Evolutionary conservation across 2,888 invertebrate species (phyloP).

Genomic region (Prenolepis imparis): DNA sequence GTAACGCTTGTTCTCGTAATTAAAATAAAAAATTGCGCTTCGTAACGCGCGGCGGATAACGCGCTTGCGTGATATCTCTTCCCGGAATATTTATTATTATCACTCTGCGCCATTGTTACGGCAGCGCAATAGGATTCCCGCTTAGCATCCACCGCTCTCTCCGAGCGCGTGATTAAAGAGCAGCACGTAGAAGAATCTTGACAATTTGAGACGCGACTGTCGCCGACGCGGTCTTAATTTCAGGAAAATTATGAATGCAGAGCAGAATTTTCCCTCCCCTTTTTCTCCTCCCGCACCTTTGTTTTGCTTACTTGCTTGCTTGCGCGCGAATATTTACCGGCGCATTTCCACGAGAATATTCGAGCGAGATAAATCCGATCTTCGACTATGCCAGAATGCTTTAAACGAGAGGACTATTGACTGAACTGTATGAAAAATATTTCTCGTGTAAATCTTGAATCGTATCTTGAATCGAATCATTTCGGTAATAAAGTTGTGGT

Average conservation of each 20-base stretch:
- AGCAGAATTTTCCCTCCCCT: conserved; percentile 20
- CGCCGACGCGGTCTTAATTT: conserved; percentile 68
- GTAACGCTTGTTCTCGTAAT: conserved; percentile 53
- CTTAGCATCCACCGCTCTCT: conserved; percentile 47
- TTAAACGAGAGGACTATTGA: conserved; percentile 1
- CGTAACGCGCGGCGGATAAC: conserved; percentile 54
- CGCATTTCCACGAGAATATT: conserved; percentile 35
- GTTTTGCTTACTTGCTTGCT: conserved; percentile 12
- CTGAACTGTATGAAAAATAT: not conserved
- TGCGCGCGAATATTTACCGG: conserved; percentile 42
- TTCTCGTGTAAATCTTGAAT: conserved; percentile 8
- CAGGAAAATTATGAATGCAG: conserved; percentile 52
- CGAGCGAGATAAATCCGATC: conserved; percentile 32
- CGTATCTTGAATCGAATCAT: conserved; percentile 26
- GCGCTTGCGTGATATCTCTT: conserved; percentile 46
- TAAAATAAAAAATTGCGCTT: conserved; percentile 57
- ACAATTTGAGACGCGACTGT: conserved; percentile 72
- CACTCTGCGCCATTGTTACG: conserved; percentile 55
- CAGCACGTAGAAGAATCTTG: conserved; percentile 64
- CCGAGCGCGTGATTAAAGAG: conserved; percentile 52
- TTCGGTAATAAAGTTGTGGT: conserved; percentile 14
- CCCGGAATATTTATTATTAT: conserved; percentile 55
- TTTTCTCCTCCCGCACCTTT: not conserved
- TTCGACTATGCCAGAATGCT: not conserved
- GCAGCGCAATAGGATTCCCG: conserved; percentile 55